These are phyloP conservation scores for Halictus ligatus DNA, from an alignment of 2,888 invertebrate species.

Conservation along the genomic window DNA sequence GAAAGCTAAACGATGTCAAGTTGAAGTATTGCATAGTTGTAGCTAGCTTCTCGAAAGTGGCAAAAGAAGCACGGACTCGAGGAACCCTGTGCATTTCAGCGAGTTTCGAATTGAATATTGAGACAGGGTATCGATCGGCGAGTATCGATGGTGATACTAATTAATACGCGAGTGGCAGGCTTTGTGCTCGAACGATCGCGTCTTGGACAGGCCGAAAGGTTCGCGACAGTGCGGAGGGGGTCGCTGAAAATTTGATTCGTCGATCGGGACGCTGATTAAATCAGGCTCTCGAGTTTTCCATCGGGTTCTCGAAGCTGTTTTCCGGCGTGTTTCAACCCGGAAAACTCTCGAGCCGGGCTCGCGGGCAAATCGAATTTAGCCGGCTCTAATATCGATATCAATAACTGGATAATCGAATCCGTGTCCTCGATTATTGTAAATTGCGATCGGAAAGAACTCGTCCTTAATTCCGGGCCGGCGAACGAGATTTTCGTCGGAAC, in stretches of 20 bases:
- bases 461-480: neutral
- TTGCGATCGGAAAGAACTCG: neutral
- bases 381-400: slow-evolving; percentile 41
- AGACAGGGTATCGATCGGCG: neutral
- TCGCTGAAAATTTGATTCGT: slow-evolving; percentile 34
- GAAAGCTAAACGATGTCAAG: neutral
- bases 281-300: slow-evolving; percentile 28
- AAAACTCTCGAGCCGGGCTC: slow-evolving; percentile 10
- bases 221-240: neutral
- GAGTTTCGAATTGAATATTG: neutral
- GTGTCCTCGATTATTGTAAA: neutral
- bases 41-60: too few species aligned
- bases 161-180: neutral
- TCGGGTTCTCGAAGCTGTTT: slow-evolving; percentile 26
- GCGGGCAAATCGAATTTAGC: slow-evolving; percentile 35
- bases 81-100: neutral
- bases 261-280: slow-evolving; percentile 45
- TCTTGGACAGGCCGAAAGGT: neutral
- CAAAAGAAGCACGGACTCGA: neutral
- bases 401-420: slow-evolving; percentile 45
- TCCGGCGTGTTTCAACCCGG: neutral
- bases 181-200: slow-evolving; percentile 13
- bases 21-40: neutral
- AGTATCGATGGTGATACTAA: neutral
- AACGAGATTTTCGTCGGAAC: neutral